Percentiles rank a stretch among this genome's conserved stretches.
Evolutionary conservation across 2,797 vertebrate genomes (phyloP).

Genomic region (Sciaenops ocellatus): DNA sequence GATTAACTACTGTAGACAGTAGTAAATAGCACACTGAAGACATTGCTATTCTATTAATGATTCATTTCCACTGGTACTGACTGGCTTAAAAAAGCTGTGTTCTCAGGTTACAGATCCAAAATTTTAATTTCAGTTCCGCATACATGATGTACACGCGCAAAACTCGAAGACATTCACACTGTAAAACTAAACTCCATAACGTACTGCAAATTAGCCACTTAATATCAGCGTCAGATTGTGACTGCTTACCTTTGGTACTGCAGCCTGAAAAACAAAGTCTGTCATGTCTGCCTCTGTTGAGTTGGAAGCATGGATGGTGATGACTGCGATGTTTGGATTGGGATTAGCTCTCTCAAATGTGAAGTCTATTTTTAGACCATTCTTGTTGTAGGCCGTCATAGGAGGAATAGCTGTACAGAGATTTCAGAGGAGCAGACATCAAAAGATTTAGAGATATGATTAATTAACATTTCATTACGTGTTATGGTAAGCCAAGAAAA

Average conservation of each 20-base stretch:
- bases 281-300: constrained; percentile 97
- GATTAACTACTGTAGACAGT: not conserved
- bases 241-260: constrained; percentile 97
- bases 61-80: not conserved
- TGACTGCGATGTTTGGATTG: constrained; percentile 96
- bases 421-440: constrained; percentile 34
- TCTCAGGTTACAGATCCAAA: constrained; percentile 3
- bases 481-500: not conserved
- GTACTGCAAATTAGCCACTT: not conserved
- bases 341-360: constrained; percentile 98
- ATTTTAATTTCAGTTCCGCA: constrained; percentile 8
- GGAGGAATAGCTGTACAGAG: constrained; percentile 91
- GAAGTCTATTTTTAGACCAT: constrained; percentile 99
- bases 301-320: constrained; percentile 98
- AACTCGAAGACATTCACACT: not conserved
- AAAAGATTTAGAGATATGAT: constrained; percentile 11
- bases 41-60: not conserved
- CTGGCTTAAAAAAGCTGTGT: not conserved
- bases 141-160: not conserved
- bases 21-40: not conserved
- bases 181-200: not conserved
- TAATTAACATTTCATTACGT: not conserved
- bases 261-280: constrained; percentile 99
- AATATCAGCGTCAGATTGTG: not conserved
- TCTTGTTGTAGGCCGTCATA: constrained; percentile 98